Base-by-base conservation (phyloP, 2,888 invertebrate species). In the Emmelina monodactyla region DNA sequence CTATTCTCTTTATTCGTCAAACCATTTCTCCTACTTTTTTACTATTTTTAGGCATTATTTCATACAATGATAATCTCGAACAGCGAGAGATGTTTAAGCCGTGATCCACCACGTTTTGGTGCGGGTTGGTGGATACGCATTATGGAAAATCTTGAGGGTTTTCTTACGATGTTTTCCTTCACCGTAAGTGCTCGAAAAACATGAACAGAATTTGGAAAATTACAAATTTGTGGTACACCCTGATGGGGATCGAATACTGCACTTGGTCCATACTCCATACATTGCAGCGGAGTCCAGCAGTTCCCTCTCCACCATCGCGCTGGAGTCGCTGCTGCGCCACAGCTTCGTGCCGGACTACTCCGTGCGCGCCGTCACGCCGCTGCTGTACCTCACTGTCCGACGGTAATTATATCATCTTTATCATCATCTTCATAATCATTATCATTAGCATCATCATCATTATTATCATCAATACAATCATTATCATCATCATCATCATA, bases 341-440 rank as follows among this genome's bases (percentile, higher is more conserved):
- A 87, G 89, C 2, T 97, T 96, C 78, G 86, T 91, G 30, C 97
- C 97, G 0, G 97, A 97, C 70, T 97, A 95, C 76, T 88, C 93
- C 6, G 94, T 97, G 6, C 84, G 90, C 15, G 94, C 94, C 4
- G 83, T 88, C 44, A 86, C 89, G 0, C 94, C 95, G 62, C 85
- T 95, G 1, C 87, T 92, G 61, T 97, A 93, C 66, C 82, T 96
- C 45, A 87, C 89, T 49, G 88, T 97, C 46, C 91, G 89, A 54
- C 85, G 94, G 79, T 76, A 43, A 44, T 34, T 14, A 11, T 13
- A 19, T 10, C 30, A 13, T 33, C 5, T 2, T n/a, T n/a, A n/a
- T n/a, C n/a, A n/a, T n/a, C n/a, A n/a, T n/a, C n/a, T n/a, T n/a
- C n/a, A n/a, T n/a, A n/a, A n/a, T n/a, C n/a, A n/a, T n/a, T n/a